phyloP scores from a whole-genome alignment of 2,113 vertebrate genomes.

The Campylomormyrus tamandua region DNA sequence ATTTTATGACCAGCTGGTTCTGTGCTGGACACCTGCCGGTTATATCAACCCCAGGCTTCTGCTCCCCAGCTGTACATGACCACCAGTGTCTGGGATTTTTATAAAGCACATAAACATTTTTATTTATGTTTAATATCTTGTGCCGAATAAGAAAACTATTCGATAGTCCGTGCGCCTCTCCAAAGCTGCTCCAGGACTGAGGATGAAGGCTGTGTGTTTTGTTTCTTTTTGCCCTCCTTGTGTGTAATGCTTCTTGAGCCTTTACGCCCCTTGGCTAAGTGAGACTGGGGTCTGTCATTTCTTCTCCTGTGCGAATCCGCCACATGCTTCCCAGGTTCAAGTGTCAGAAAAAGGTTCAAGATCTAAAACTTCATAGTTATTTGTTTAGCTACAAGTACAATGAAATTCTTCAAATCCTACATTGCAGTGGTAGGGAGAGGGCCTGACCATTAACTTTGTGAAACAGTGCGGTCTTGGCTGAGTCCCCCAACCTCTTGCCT shows the following conservation, averaged over 20 bases:
- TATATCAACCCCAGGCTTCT: constrained; percentile 10
- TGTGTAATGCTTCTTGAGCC: not conserved
- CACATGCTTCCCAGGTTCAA: not conserved
- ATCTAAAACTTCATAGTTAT: not conserved
- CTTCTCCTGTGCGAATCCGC: not conserved
- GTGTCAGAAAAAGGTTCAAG: not conserved
- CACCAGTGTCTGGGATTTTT: not conserved
- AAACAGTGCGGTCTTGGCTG: not conserved
- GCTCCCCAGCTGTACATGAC: not conserved
- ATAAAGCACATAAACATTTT: not conserved
- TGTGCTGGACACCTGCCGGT: not conserved
- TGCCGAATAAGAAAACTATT: not conserved
- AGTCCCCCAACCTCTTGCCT: not conserved
- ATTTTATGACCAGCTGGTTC: not conserved
- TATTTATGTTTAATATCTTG: not conserved
- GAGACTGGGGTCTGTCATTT: not conserved
- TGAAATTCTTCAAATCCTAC: not conserved
- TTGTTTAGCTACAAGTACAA: not conserved
- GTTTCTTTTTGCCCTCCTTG: not conserved
- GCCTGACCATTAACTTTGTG: not conserved
- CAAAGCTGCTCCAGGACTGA: not conserved
- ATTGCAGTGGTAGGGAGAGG: not conserved
- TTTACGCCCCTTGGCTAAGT: not conserved
- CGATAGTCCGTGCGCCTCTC: not conserved
- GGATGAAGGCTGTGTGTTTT: constrained; percentile 3